Conservation (phyloP, 2,797 vertebrate species). For the Poeciliopsis presidionis region DNA sequence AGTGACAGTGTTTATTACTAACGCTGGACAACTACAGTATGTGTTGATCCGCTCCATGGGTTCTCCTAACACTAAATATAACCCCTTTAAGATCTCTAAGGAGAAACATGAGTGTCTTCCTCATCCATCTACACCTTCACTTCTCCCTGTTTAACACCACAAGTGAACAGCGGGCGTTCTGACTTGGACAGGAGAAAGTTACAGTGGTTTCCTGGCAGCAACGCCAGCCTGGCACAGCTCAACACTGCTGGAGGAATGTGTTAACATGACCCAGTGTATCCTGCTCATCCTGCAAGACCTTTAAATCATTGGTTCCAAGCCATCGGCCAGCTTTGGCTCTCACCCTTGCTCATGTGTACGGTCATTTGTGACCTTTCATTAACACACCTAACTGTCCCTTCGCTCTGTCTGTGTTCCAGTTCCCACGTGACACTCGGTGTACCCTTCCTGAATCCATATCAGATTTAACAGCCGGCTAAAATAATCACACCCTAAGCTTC, state of each 20-base stretch:
- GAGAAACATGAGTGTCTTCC: constrained; percentile 72
- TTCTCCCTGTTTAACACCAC: constrained; percentile 38
- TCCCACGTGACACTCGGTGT: constrained; percentile 30
- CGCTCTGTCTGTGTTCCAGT: constrained; percentile 28
- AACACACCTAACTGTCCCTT: constrained; percentile 39
- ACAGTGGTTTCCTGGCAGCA: constrained; percentile 72
- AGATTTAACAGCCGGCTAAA: constrained; percentile 74
- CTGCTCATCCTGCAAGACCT: constrained; percentile 61
- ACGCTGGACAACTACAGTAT: constrained; percentile 57
- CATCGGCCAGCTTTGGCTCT: constrained; percentile 45
- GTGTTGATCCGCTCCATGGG: constrained; percentile 71
- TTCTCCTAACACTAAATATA: constrained; percentile 80
- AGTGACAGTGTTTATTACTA: constrained; percentile 72
- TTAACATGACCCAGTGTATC: constrained; percentile 69
- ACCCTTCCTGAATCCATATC: constrained; percentile 70
- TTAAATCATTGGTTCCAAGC: constrained; percentile 56
- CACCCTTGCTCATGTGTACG: constrained; percentile 53
- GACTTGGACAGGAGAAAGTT: constrained; percentile 46
- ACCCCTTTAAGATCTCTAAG: constrained; percentile 62
- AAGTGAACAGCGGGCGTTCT: constrained; percentile 36
- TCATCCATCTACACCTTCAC: constrained; percentile 65
- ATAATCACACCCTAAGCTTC: constrained; percentile 64
- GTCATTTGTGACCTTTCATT: constrained; percentile 67
- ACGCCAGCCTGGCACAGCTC: constrained; percentile 49
- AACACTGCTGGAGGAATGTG: constrained; percentile 67